Conservation (phyloP, 2,113 vertebrate genomes). For the Cheirogaleus medius region DNA sequence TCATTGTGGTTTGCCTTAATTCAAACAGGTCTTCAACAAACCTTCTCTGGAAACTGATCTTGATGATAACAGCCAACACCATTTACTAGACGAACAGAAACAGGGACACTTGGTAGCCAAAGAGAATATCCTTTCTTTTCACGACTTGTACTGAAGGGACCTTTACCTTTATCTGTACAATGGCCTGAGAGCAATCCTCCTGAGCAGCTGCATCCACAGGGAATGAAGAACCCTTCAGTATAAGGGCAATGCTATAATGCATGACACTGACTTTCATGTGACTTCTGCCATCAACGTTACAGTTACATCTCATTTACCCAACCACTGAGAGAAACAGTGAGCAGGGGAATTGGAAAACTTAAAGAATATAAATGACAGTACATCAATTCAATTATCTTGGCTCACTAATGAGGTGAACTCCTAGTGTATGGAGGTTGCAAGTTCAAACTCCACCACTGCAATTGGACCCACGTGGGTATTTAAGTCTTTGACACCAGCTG, state of each 20-base stretch:
- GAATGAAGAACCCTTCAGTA: neutral
- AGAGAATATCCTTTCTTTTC: neutral
- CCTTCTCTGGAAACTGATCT: neutral
- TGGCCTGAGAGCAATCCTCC: neutral
- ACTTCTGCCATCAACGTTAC: slow-evolving; percentile 53
- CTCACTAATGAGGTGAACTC: slow-evolving; percentile 85
- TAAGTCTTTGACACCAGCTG: slow-evolving; percentile 80
- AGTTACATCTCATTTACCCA: slow-evolving; percentile 71
- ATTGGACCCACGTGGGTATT: slow-evolving; percentile 82
- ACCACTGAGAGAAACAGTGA: slow-evolving; percentile 70
- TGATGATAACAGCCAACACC: neutral
- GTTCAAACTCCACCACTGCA: slow-evolving; percentile 80
- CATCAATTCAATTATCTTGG: slow-evolving; percentile 82
- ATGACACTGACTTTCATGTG: slow-evolving; percentile 68
- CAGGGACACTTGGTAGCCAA: neutral
- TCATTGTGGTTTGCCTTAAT: slow-evolving; percentile 22
- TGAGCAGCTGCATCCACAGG: neutral
- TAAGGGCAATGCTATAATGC: neutral
- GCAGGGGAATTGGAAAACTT: slow-evolving; percentile 76
- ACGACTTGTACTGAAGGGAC: neutral
- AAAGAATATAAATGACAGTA: slow-evolving; percentile 80
- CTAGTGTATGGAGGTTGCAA: slow-evolving; percentile 76
- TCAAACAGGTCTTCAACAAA: slow-evolving; percentile 3
- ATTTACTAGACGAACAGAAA: slow-evolving; percentile 4
- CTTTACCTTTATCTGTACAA: neutral